A percentile compares a stretch with the other conserved stretches of the same genome.
These are phyloP conservation scores for Gnatocerus cornutus DNA, from an alignment of 2,888 invertebrate species.

Conservation along the genomic window DNA sequence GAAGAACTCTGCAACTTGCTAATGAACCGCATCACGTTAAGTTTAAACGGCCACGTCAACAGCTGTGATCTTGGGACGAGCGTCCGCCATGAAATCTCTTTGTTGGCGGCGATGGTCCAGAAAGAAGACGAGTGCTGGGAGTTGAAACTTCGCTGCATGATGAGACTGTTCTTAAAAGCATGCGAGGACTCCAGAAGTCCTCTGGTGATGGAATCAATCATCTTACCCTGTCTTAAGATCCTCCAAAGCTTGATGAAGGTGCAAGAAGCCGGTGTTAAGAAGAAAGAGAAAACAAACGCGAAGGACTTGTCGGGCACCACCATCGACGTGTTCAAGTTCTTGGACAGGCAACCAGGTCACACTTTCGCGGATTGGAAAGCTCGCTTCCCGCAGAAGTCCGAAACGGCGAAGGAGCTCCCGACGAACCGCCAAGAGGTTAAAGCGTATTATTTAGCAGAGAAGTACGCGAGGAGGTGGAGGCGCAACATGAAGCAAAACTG, in stretches of 20 bases:
- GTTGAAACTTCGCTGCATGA: conserved; percentile 89
- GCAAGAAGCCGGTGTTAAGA: conserved; percentile 68
- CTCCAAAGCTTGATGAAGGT: conserved; percentile 88
- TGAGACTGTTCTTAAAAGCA: conserved; percentile 89
- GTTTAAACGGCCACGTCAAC: conserved; percentile 82
- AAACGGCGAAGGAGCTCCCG: conserved; percentile 60
- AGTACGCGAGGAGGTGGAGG: conserved; percentile 83
- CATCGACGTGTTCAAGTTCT: conserved; percentile 83
- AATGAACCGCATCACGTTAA: conserved; percentile 88
- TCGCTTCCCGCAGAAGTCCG: conserved; percentile 74
- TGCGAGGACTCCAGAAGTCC: conserved; percentile 86
- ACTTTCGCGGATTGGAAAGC: conserved; percentile 83
- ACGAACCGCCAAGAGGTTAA: conserved; percentile 63
- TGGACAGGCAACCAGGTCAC: conserved; percentile 80
- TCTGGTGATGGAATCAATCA: conserved; percentile 91
- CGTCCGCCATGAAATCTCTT: conserved; percentile 91
- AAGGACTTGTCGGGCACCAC: conserved; percentile 72
- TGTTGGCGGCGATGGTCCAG: conserved; percentile 90
- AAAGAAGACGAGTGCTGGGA: conserved; percentile 98
- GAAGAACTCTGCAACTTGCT: conserved; percentile 88
- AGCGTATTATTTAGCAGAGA: conserved; percentile 80
- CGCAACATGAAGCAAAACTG: conserved; percentile 59
- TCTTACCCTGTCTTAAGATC: conserved; percentile 94
- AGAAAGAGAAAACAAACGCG: conserved; percentile 43
- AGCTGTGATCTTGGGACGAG: conserved; percentile 82